Base-by-base conservation (phyloP, 2,113 vertebrate genomes). In the Diphyllodes magnificus region DNA sequence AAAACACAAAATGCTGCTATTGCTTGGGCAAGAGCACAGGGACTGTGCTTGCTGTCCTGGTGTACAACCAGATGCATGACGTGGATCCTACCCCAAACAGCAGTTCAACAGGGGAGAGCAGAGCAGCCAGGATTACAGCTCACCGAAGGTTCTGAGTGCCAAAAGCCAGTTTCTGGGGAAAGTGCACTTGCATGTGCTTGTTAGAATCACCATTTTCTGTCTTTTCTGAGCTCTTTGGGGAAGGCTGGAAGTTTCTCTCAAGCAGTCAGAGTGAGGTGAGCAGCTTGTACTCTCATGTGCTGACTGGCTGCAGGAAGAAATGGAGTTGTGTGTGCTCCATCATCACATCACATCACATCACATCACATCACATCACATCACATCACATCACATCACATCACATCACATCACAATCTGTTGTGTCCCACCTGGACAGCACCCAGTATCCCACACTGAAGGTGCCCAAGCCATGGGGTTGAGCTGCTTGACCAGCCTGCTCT, bases 1-100 rank as follows among this genome's bases (percentile, higher is more conserved):
- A 4, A 47, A 68, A 44, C 27, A 33, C 1, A 71, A 68, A 87
- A 45, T 25, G 11, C 9, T 69, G 53, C 15, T 70, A 0, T 65
- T 19, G 73, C 50, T 56, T 23, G 28, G 42, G 8, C 33, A 73
- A 31, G 71, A 49, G 13, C 10, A 47, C 33, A 18, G 42, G 4
- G 16, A 17, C 35, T 1, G 2, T 47, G 42, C 21, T 65, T 71
- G 42, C 64, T 77, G 28, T 54, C 5, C 45, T 53, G 47, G 27
- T 30, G 2, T 18, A 23, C 44, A 68, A 3, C 0, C 2, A 17
- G 16, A 23, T 8, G 33, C 10, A 6, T 7, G 21, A 35, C 17
- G 23, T 23, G 47, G 44, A 33, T 30, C 9, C 35, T 39, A 23
- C 21, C 21, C 24, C 70, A 47, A 56, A 31, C 1, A 53, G 45